Base-by-base conservation (phyloP, 2,113 vertebrate genomes). In the Boleophthalmus pectinirostris region DNA sequence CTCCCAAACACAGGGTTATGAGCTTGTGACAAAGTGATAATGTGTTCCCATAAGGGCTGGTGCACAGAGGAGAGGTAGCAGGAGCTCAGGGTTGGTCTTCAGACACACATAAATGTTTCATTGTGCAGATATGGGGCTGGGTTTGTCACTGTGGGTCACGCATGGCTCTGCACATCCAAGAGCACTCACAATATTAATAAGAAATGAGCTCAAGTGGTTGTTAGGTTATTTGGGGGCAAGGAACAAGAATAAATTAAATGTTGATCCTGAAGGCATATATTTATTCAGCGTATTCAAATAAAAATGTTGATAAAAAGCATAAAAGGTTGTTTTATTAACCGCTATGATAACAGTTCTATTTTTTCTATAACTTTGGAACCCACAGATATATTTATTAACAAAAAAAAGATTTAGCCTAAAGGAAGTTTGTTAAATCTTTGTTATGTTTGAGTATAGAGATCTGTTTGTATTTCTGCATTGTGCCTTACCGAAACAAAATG, bases 71-170 rank as follows among this genome's bases (percentile, higher is more conserved):
- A 79, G 63, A 68, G 7, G 49, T 69, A 74, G 70, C 71, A 23
- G 35, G 4, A 65, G 80, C 72, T 85, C 85, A 88, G 88, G 86
- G 89, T 92, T 72, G 86, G 81, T 73, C 61, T 66, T 60, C 21
- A 64, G 73, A 60, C 45, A 73, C 60, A 35, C 56, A 86, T 91
- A 66, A 88, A 91, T 89, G 67, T 90, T 91, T 91, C 10, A 72
- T 74, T 38, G 38, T 61, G 29, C 47, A 73, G 67, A 73, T 23
- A 38, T 76, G 71, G 76, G 60, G n/a, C 69, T 58, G 77, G 70
- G 1, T 83, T 74, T 1, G 25, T 73, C 64, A 80, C 35, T 64
- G 53, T 16, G 56, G 65, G 57, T 75, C 79, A 72, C 47, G 69
- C 66, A 72, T 38, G 45, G 9, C 61, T 79, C 75, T 78, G 43